Evolutionary conservation across 92 coral and sea anemone species (phyloP).

Genomic region (Chrysogorgia sp.): DNA sequence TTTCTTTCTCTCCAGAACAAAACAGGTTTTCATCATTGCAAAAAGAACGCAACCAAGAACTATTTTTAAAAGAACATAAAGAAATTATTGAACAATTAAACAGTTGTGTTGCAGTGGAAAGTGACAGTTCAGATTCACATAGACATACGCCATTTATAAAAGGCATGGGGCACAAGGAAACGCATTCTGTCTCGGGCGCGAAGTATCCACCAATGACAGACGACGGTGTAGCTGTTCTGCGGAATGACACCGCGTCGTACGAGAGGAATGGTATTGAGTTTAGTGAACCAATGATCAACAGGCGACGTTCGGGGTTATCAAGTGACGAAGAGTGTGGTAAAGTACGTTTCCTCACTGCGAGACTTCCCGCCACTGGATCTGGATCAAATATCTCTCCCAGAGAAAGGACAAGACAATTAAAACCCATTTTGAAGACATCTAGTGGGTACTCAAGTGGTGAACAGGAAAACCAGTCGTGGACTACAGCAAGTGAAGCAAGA

Average conservation of each 20-base stretch:
- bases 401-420: constrained; percentile 48
- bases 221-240: background rate
- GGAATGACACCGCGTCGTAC: background rate
- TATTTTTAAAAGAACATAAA: constrained; percentile 13
- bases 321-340: constrained; percentile 69
- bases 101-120: background rate
- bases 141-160: background rate
- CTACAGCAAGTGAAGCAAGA: background rate
- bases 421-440: constrained; percentile 79
- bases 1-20: constrained; percentile 10
- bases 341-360: constrained; percentile 85
- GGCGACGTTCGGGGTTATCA: constrained; percentile 42
- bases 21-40: background rate
- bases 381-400: constrained; percentile 24
- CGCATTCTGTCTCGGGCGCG: background rate
- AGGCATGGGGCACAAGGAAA: background rate
- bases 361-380: constrained; percentile 91
- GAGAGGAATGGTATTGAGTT: constrained; percentile 1
- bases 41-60: constrained; percentile 12
- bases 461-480: constrained; percentile 27
- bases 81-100: background rate
- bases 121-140: background rate
- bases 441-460: constrained; percentile 69
- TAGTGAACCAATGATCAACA: background rate
- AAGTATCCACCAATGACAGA: constrained; percentile 20